A percentile compares a stretch with the other conserved stretches of the same genome.
Conservation (phyloP, 2,888 invertebrate genomes). For the Drosophila pullipes region DNA sequence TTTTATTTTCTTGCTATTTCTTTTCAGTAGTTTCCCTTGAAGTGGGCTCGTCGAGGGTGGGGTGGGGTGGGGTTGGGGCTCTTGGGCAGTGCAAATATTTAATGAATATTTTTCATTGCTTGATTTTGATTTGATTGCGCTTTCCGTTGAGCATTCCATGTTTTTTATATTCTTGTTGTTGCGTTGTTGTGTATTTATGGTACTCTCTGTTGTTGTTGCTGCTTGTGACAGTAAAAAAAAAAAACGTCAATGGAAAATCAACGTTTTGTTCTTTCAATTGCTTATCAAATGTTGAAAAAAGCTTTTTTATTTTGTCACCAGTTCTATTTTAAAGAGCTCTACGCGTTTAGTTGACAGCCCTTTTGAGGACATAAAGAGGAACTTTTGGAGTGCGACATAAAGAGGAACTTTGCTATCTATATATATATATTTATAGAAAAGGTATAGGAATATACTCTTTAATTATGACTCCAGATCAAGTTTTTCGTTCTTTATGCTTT, state of each 20-base stretch:
- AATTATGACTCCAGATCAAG: not conserved
- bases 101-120: constrained; percentile 57
- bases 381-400: not conserved
- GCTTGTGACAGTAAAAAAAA: constrained; percentile 29
- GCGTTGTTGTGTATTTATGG: constrained; percentile 9
- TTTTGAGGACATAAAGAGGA: constrained; percentile 1
- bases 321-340: constrained; percentile 32
- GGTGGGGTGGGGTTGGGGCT: not conserved
- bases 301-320: constrained; percentile 1
- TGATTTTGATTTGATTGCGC: constrained; percentile 55
- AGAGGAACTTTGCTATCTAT: not conserved
- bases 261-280: constrained; percentile 44
- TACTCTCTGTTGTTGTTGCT: constrained; percentile 12
- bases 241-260: constrained; percentile 50
- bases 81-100: constrained; percentile 49
- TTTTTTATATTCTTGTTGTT: constrained; percentile 20
- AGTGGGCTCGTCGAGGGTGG: not conserved
- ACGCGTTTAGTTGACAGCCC: constrained; percentile 5
- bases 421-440: no score
- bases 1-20: constrained; percentile 9
- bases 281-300: constrained; percentile 31
- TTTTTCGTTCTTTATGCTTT: not conserved
- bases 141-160: constrained; percentile 46
- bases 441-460: not conserved
- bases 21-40: constrained; percentile 26